A percentile compares a stretch with the other conserved stretches of the same genome.
These are phyloP conservation scores for Pristionchus arcanus DNA, from an alignment of 2,888 invertebrate genomes.

Conservation along the genomic window DNA sequence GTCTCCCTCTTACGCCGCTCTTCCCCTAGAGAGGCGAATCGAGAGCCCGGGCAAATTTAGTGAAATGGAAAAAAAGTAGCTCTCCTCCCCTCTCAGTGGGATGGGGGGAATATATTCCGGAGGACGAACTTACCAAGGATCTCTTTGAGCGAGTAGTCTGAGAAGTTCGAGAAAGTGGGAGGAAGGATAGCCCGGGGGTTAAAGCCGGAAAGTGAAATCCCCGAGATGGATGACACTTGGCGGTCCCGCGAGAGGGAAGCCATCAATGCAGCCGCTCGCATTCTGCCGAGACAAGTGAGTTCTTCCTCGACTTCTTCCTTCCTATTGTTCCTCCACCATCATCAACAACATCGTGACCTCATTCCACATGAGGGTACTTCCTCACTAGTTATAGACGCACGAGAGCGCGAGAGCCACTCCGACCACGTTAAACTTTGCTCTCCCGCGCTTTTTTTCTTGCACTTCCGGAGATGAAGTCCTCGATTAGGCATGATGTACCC, in stretches of 20 bases:
- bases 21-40: conserved; percentile 24
- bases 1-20: neutral
- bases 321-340: neutral
- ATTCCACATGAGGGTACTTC: conserved; percentile 18
- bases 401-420: neutral
- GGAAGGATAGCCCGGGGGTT: neutral
- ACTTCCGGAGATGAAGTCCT: neutral
- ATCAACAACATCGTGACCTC: neutral
- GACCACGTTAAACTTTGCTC: neutral
- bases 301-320: neutral
- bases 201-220: conserved; percentile 34
- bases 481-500: neutral
- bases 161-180: conserved; percentile 26
- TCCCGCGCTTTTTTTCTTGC: neutral
- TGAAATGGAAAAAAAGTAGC: conserved; percentile 49
- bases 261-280: neutral
- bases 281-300: conserved; percentile 38
- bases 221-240: conserved; percentile 50
- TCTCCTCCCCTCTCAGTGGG: conserved; percentile 28
- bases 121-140: neutral
- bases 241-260: conserved; percentile 38
- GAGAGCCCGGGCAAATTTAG: conserved; percentile 28
- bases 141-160: neutral
- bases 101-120: neutral
- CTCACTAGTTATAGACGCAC: neutral